Evolutionary conservation across 2,797 vertebrate genomes (phyloP), one percentile per base, ranked within the genome.

Genomic region (Benthosema pterotum): DNA sequence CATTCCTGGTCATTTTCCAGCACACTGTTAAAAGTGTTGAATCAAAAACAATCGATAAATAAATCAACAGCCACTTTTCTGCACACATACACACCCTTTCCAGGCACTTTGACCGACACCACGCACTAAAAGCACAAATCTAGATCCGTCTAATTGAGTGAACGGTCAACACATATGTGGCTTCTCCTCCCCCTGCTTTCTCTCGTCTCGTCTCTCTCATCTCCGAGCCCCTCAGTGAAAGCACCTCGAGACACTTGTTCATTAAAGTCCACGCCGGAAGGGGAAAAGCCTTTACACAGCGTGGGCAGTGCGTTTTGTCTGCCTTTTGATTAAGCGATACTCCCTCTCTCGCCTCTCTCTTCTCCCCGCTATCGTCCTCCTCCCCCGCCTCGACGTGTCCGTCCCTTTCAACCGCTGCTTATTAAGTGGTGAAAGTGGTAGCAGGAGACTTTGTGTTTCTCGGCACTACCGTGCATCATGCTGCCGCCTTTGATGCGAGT

Each of bases 211-310:
- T 32, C 7, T 32, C 15, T 19, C 70, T 46, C 46, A 3, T 25
- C 22, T 79, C 57, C 54, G 61, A 71, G 60, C 73, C 68, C 42
- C 52, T 38, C 32, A 14, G 53, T 77, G 66, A 82, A 83, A 84
- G 84, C 74, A 80, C 81, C 80, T 85, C 59, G 74, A 85, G 73
- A 82, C 74, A 67, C 82, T 80, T 74, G 78, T 82, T 87, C 83
- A 89, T 89, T 88, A 91, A 83, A 86, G 76, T 61, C 19, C 68
- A 71, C 67, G 46, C 69, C 48, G 63, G 63, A 70, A 63, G 62
- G 69, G 70, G n/a, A n/a, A 77, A 84, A 77, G 75, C 65, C 60
- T 79, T 77, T 71, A 63, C 79, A 70, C 69, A 65, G 80, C 52
- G 67, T 69, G 60, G 79, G 71, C 63, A 78, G 74, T n/a, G n/a